Evolutionary conservation across 2,113 vertebrate species (phyloP), one percentile per base, ranked within the genome.

Genomic region (Macheiramphus alcinus): DNA sequence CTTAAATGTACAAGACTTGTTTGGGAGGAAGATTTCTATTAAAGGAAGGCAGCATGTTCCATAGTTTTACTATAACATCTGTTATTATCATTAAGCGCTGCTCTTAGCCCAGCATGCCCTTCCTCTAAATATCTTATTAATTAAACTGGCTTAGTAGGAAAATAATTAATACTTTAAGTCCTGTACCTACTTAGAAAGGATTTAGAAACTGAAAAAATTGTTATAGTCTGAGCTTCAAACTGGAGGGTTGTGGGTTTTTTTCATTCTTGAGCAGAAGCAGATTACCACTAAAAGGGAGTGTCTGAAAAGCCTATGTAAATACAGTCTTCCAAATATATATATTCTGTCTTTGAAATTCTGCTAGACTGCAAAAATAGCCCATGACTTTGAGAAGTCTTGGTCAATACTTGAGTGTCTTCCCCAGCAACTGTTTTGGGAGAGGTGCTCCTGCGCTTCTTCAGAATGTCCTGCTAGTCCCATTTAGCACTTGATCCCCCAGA

Each of bases 81-180:
- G 94, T 85, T 96, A 92, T 90, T 92, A 90, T 95, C 80, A 91
- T 92, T 94, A 83, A 80, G 34, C 50, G 36, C 70, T 82, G 66
- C 85, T 92, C 81, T 86, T 88, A 94, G 91, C 84, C 81, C 87
- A 91, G 92, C 81, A 88, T 93, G 93, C 53, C 86, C 84, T 92
- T 95, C 71, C 86, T 96, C 85, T 96, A 97, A 88, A 92, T 86
- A 95, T 86, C 95, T 96, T 95, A 95, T 93, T 96, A 97, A 96
- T 96, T 97, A 96, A 95, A 94, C 87, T 86, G 70, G 80, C 80
- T 94, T 96, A 94, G 95, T 62, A 58, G 75, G 94, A 43, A 94
- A 96, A 96, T 96, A 93, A 94, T 94, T 97, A 96, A 95, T 97
- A 75, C 78, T 90, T 63, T 94, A 91, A 94, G 90, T 93, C 81